phyloP scores from a whole-genome alignment of 2,113 vertebrate genomes.

The Bos indicus region DNA sequence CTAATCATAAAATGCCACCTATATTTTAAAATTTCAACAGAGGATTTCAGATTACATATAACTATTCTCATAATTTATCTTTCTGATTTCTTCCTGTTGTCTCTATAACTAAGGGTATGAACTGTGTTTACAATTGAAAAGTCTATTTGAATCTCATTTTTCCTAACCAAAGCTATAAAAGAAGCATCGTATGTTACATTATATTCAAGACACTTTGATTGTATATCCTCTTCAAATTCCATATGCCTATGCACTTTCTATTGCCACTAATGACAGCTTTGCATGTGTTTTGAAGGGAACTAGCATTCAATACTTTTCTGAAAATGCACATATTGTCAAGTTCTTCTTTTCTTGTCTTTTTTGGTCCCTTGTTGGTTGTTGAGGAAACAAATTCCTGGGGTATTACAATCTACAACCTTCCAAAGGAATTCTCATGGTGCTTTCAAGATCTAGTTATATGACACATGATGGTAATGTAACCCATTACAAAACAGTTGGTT shows the following conservation, averaged over 20 bases:
- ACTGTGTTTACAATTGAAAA: background rate
- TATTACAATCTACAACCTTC: background rate
- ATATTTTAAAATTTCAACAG: background rate
- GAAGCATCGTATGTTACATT: background rate
- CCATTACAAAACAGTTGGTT: background rate
- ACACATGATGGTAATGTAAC: background rate
- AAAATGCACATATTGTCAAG: constrained; percentile 24
- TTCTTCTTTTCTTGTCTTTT: background rate
- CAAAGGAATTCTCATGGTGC: background rate
- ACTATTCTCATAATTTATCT: background rate
- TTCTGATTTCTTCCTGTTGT: background rate
- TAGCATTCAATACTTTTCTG: background rate
- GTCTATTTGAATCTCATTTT: background rate
- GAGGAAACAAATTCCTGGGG: background rate
- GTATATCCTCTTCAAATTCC: background rate
- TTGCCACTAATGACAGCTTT: background rate
- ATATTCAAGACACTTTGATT: background rate
- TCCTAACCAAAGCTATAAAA: background rate
- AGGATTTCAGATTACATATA: background rate
- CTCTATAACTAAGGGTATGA: background rate
- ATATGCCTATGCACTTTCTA: background rate
- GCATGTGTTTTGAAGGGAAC: background rate
- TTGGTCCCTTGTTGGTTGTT: background rate
- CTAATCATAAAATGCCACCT: background rate
- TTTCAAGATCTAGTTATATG: constrained; percentile 20